Evolutionary conservation across 2,113 vertebrate genomes (phyloP), one percentile per base, ranked within the genome.

Genomic region (Neotoma lepida): DNA sequence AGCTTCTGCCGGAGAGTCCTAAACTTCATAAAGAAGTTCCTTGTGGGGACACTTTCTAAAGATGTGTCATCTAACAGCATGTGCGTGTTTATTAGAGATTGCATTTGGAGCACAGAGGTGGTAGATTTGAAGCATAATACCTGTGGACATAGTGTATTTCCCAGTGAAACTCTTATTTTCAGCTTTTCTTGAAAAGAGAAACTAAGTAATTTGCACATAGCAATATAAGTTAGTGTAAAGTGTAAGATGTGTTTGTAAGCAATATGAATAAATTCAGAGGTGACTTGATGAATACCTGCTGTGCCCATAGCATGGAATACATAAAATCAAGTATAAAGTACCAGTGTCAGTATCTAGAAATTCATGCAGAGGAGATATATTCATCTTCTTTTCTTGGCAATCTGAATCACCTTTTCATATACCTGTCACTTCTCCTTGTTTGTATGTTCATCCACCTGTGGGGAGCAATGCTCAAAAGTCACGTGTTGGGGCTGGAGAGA

Each of bases 111-210:
- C 80, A 91, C 66, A 76, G 68, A 91, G 84, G 54, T 74, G 13
- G 58, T 93, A 39, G 85, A 96, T 96, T 94, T 91, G 89, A 96
- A 96, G 85, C 64, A 92, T 94, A 71, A 88, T 95, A 44, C 54
- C 90, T 46, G 12, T 88, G 80, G 63, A 91, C 13, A 73, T 92
- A 74, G 30, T 85, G 35, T 66, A 93, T 66, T 81, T 76, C 58
- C 68, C 74, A 71, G 51, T 41, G 5, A 44, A 81, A 61, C 22
- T 56, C 35, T 89, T 66, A 46, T 95, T 96, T 86, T 66, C 51
- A 46, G 1, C 49, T 68, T 78, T 74, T 24, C n/a, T 63, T 44
- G 81, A 30, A 63, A 76, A 4, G 26, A 26, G 46, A 56, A 86
- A 88, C 22, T 44, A 73, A 81, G 26, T 9, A 85, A 64, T 96